Evolutionary conservation across 2,113 vertebrate species (phyloP).

Genomic region (Axis porcinus): DNA sequence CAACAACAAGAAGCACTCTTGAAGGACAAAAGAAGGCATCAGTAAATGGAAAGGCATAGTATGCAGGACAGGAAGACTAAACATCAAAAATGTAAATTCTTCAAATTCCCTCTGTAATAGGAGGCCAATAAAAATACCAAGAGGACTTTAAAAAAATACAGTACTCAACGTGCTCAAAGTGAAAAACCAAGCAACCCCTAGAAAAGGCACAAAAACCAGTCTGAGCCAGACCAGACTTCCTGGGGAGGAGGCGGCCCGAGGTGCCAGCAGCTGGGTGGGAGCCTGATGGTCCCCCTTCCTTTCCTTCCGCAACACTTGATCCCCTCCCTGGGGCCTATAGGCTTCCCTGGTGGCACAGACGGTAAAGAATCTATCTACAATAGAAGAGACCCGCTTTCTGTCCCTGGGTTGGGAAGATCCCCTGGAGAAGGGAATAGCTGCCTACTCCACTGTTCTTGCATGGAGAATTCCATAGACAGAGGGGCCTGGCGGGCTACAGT

Average conservation of each 20-base stretch:
- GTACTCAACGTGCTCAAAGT: neutral
- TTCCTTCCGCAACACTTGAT: constrained; percentile 18
- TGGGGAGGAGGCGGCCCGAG: neutral
- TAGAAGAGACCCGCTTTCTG: no score
- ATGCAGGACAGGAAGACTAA: neutral
- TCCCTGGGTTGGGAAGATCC: no score
- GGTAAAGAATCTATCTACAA: no score
- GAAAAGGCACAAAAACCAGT: constrained; percentile 32
- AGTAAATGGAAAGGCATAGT: neutral
- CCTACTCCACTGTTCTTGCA: no score
- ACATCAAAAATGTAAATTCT: neutral
- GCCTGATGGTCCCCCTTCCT: neutral
- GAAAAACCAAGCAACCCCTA: constrained; percentile 37
- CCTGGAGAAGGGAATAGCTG: no score
- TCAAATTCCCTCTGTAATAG: neutral
- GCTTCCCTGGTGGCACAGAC: no score
- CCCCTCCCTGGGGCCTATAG: constrained; percentile 18
- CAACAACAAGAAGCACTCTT: neutral
- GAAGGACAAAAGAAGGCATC: neutral
- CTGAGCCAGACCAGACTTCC: neutral
- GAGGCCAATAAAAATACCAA: neutral
- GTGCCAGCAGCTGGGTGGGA: neutral
- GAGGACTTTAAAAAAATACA: neutral
- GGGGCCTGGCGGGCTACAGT: no score
- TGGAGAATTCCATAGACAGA: no score